Percentiles rank a stretch among this genome's conserved stretches.
phyloP scores from a whole-genome alignment of 2,888 invertebrate species.

The Microdon myrmicae region DNA sequence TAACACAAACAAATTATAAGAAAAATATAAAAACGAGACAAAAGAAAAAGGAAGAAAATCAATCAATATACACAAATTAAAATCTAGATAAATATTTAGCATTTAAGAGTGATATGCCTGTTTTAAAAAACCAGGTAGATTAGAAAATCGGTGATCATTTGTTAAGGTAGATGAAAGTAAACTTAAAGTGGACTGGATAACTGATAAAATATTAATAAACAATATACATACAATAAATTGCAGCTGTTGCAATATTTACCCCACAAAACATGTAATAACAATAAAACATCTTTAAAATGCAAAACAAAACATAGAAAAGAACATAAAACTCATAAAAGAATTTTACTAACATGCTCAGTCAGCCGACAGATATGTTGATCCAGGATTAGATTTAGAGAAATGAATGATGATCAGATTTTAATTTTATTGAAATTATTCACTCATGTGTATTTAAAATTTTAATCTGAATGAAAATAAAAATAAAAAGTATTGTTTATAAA shows the following conservation, averaged over 20 bases:
- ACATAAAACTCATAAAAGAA: constrained; percentile 1
- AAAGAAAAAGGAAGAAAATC: constrained; percentile 9
- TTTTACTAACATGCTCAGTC: constrained; percentile 24
- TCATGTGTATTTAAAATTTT: constrained; percentile 49
- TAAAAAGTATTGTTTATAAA: constrained; percentile 47
- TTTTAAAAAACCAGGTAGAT: constrained; percentile 4
- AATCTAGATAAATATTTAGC: constrained; percentile 35
- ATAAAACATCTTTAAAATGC: constrained; percentile 13
- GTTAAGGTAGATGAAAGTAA: constrained; percentile 12
- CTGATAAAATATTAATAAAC: not conserved
- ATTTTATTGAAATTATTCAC: constrained; percentile 47
- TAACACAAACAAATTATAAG: constrained; percentile 3
- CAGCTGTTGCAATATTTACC: constrained; percentile 18
- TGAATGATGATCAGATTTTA: constrained; percentile 23
- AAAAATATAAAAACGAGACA: constrained; percentile 12
- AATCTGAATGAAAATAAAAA: constrained; percentile 42
- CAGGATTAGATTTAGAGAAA: constrained; percentile 11
- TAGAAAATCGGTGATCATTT: constrained; percentile 45
- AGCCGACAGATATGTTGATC: not conserved
- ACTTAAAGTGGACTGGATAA: not conserved
- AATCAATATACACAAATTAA: constrained; percentile 1
- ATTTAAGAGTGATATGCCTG: constrained; percentile 41
- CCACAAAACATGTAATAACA: constrained; percentile 10
- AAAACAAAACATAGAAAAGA: constrained; percentile 7
- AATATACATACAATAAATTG: constrained; percentile 7